A percentile compares a stretch with the other conserved stretches of the same genome.
Evolutionary conservation across 2,113 vertebrate genomes (phyloP).

Genomic region (Ceratotherium simum): DNA sequence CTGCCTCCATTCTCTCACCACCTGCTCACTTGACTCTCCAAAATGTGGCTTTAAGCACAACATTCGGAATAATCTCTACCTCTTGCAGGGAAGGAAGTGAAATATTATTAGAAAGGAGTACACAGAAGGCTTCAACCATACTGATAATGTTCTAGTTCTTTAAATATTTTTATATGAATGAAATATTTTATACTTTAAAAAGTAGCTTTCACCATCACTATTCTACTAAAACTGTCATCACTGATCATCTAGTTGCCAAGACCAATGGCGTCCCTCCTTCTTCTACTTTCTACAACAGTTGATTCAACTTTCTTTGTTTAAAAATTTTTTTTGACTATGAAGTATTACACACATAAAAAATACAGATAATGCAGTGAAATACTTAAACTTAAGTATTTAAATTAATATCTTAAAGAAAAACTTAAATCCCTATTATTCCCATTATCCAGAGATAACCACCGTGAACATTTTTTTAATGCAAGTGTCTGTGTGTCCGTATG

Average conservation of each 20-base stretch:
- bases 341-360: background rate
- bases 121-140: background rate
- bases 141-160: background rate
- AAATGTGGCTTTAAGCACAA: background rate
- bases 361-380: background rate
- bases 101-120: background rate
- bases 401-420: background rate
- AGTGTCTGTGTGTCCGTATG: background rate
- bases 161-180: background rate
- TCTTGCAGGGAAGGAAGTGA: background rate
- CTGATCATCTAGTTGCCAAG: background rate
- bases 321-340: conserved; percentile 39
- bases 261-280: background rate
- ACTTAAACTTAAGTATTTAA: background rate
- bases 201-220: background rate
- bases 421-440: background rate
- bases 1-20: background rate
- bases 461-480: background rate
- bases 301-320: background rate
- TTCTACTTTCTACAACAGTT: background rate
- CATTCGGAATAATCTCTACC: background rate
- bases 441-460: background rate
- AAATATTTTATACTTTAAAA: conserved; percentile 3
- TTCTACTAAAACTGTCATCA: background rate
- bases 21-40: background rate